phyloP scores from a whole-genome alignment of 2,888 invertebrate species.

The Lithosia quadra region DNA sequence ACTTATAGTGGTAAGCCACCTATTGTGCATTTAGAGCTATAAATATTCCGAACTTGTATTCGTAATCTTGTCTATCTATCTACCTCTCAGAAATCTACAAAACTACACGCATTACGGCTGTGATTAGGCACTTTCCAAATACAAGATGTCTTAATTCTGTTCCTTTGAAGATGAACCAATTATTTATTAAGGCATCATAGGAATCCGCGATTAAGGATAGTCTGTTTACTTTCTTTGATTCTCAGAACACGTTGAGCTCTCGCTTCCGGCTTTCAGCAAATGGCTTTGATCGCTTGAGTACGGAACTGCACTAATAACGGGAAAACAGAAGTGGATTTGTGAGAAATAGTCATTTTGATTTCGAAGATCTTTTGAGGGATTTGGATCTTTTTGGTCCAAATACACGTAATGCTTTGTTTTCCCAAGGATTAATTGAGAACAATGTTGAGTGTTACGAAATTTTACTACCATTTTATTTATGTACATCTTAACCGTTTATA shows the following conservation, averaged over 20 bases:
- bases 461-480: not conserved
- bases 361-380: slow-evolving; percentile 12
- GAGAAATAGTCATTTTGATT: not conserved
- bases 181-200: slow-evolving; percentile 20
- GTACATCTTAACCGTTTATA: too few species aligned
- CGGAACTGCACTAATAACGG: slow-evolving; percentile 17
- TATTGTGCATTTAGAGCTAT: too few species aligned
- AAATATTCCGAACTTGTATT: too few species aligned
- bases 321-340: not conserved
- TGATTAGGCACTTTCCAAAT: not conserved
- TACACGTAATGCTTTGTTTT: slow-evolving; percentile 2
- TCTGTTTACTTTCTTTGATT: slow-evolving; percentile 23
- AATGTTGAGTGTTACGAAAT: not conserved
- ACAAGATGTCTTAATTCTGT: not conserved
- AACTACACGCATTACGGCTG: not conserved
- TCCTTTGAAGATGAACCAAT: not conserved
- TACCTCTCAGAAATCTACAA: not conserved
- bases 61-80: too few species aligned
- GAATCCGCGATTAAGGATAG: slow-evolving; percentile 27
- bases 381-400: not conserved
- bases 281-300: slow-evolving; percentile 28
- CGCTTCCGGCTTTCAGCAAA: slow-evolving; percentile 30
- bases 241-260: slow-evolving; percentile 26
- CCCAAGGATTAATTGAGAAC: not conserved
- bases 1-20: too few species aligned